Evolutionary conservation across 2,113 vertebrate species (phyloP).

Genomic region (Beaufortia kweichowensis): DNA sequence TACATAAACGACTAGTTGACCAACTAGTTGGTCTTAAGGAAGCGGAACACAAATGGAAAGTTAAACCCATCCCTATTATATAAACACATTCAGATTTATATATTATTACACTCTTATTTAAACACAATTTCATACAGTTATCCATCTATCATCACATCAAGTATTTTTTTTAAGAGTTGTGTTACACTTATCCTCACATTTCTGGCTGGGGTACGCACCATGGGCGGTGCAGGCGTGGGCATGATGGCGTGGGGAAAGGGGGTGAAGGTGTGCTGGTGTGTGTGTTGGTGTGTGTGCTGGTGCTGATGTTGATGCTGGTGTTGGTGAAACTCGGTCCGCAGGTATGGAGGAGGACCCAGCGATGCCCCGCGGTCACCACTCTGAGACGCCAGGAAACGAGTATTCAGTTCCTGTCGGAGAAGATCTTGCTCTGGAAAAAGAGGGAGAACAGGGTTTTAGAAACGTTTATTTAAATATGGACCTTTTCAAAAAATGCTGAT

Average conservation of each 20-base stretch:
- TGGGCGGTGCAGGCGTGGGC: slow-evolving; percentile 98
- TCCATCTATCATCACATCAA: slow-evolving; percentile 16
- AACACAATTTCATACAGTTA: neutral
- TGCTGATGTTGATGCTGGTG: slow-evolving; percentile 91
- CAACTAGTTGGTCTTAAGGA: too few relatives aligned
- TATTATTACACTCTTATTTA: neutral
- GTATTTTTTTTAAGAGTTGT: slow-evolving; percentile 61
- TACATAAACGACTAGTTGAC: too few relatives aligned
- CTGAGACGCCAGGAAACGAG: slow-evolving; percentile 95
- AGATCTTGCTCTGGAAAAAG: slow-evolving; percentile 88
- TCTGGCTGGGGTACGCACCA: slow-evolving; percentile 99
- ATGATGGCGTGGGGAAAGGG: slow-evolving; percentile 98
- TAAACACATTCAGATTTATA: neutral
- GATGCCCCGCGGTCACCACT: slow-evolving; percentile 94
- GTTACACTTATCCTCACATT: slow-evolving; percentile 97
- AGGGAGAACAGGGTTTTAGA: neutral
- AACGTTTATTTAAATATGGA: too few relatives aligned
- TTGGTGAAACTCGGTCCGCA: slow-evolving; percentile 98
- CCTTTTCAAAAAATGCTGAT: too few relatives aligned
- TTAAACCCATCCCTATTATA: neutral
- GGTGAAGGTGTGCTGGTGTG: slow-evolving; percentile 99
- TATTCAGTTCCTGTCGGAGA: slow-evolving; percentile 96
- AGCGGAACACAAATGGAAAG: too few relatives aligned
- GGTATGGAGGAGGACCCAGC: slow-evolving; percentile 92
- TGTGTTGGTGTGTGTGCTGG: slow-evolving; percentile 96